A percentile compares a stretch with the other conserved stretches of the same genome.
Evolutionary conservation across 2,888 invertebrate genomes (phyloP).

Genomic region (Ochropleura plecta): DNA sequence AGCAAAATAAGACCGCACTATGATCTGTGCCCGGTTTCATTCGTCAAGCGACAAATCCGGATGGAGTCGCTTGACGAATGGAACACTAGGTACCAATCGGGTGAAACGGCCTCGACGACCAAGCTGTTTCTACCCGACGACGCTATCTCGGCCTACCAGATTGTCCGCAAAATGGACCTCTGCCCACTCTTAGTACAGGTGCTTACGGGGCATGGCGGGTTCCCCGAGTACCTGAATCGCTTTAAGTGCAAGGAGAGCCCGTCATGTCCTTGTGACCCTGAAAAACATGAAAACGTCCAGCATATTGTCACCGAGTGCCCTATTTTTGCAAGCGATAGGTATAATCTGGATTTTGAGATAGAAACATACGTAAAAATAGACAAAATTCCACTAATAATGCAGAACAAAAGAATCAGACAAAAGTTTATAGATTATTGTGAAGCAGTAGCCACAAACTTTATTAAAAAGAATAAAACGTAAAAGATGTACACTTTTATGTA

Average conservation of each 20-base stretch:
- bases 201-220: not conserved
- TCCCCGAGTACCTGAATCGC: not conserved
- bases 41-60: not conserved
- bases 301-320: not conserved
- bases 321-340: not conserved
- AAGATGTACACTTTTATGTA: too few species aligned
- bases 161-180: not conserved
- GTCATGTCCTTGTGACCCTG: not conserved
- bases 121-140: not conserved
- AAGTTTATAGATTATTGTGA: not conserved
- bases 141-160: accelerated
- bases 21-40: not conserved
- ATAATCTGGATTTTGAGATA: not conserved
- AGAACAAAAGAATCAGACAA: not conserved
- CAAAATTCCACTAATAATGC: not conserved
- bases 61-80: not conserved
- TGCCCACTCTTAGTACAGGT: not conserved
- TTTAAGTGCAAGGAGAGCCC: not conserved
- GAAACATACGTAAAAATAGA: not conserved
- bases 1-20: not conserved
- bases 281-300: not conserved
- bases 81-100: not conserved
- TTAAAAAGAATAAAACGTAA: too few species aligned
- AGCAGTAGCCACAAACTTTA: not conserved
- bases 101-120: not conserved